These are phyloP conservation scores for Spinibarbus caldwelli DNA, from an alignment of 2,797 vertebrate species.

Conservation along the genomic window DNA sequence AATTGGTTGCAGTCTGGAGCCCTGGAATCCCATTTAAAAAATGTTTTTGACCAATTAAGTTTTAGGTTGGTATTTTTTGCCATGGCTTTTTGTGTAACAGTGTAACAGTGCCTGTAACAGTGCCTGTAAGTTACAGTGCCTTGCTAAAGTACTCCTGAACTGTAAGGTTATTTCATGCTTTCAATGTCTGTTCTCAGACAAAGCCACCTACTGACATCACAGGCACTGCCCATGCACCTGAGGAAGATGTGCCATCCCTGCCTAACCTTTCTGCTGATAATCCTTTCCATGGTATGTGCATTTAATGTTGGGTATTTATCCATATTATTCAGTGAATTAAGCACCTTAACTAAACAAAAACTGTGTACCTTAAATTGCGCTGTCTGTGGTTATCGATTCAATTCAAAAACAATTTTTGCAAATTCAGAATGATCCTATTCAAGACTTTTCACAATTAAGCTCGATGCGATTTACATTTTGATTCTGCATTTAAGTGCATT, in stretches of 20 bases:
- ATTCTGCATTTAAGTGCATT: no score
- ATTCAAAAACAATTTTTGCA: no score
- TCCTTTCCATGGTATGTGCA: neutral
- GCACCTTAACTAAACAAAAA: slow-evolving; percentile 5
- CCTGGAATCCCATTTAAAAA: no score
- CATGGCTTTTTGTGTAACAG: neutral
- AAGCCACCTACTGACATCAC: slow-evolving; percentile 12
- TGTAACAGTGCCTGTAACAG: no score
- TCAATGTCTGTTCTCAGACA: slow-evolving; percentile 14
- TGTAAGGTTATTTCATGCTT: slow-evolving; percentile 9
- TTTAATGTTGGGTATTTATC: neutral
- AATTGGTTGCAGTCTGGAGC: no score
- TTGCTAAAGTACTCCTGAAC: slow-evolving; percentile 11
- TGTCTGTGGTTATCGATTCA: no score
- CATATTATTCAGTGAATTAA: slow-evolving; percentile 9
- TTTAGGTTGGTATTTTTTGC: neutral
- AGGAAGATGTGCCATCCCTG: neutral
- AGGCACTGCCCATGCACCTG: neutral
- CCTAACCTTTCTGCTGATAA: neutral
- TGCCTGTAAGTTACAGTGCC: neutral
- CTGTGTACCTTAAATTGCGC: no score
- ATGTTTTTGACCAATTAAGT: neutral
- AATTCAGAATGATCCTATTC: no score
- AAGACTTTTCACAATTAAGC: no score
- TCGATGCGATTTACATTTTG: no score